Percentiles rank a stretch among this genome's conserved stretches.
These are phyloP conservation scores for Danio rerio DNA, from an alignment of 2,113 vertebrate genomes.

Conservation along the genomic window DNA sequence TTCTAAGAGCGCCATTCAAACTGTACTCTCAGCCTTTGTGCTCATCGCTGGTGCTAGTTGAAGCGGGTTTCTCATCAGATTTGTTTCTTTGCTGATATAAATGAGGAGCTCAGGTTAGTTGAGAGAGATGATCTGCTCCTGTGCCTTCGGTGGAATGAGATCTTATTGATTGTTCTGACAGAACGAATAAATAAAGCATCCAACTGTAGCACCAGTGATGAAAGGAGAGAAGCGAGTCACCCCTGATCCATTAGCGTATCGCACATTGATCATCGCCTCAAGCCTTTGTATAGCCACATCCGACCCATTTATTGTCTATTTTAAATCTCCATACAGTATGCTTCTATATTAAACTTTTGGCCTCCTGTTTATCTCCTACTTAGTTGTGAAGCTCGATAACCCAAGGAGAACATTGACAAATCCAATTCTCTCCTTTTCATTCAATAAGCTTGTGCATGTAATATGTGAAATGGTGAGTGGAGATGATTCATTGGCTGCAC, in stretches of 20 bases:
- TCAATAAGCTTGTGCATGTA: background rate
- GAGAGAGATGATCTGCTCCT: constrained; percentile 42
- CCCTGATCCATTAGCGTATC: constrained; percentile 69
- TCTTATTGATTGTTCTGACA: constrained; percentile 72
- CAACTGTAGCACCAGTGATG: constrained; percentile 41
- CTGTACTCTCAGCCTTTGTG: background rate
- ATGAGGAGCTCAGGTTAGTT: constrained; percentile 40
- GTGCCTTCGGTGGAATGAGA: constrained; percentile 68
- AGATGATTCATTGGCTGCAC: constrained; percentile 20
- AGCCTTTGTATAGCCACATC: constrained; percentile 64
- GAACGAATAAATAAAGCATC: constrained; percentile 67
- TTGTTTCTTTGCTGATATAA: constrained; percentile 38
- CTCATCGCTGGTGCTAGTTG: constrained; percentile 34
- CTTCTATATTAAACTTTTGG: background rate
- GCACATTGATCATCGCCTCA: constrained; percentile 66
- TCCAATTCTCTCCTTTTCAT: background rate
- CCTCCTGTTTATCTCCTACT: background rate
- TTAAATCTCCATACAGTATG: constrained; percentile 42
- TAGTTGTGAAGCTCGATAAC: background rate
- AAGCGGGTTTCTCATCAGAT: constrained; percentile 14
- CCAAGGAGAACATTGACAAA: background rate
- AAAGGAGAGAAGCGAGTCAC: constrained; percentile 52
- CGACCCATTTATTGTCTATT: constrained; percentile 50
- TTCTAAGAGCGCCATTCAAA: background rate
- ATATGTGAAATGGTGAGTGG: constrained; percentile 1